Conservation (phyloP, 2,888 invertebrate genomes). For the Pollenia angustigena region DNA sequence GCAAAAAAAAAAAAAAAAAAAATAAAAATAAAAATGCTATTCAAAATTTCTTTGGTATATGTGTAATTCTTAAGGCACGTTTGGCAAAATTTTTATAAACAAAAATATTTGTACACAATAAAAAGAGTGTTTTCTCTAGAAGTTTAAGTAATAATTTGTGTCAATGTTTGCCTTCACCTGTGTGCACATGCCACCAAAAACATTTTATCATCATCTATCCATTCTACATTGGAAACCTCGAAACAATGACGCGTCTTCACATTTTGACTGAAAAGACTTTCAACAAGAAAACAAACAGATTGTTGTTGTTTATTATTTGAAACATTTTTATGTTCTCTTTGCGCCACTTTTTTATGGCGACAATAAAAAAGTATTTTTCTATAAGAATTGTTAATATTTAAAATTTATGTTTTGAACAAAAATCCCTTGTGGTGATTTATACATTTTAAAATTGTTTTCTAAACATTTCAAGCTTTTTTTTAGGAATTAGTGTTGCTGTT, state of each 20-base stretch:
- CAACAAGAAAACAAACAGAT: constrained; percentile 14
- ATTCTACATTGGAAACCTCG: constrained; percentile 14
- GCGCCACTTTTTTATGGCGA: constrained; percentile 73
- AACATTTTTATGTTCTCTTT: constrained; percentile 67
- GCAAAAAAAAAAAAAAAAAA: too few species aligned
- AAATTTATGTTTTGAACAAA: constrained; percentile 64
- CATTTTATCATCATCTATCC: neutral
- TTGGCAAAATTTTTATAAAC: neutral
- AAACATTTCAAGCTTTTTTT: constrained; percentile 40
- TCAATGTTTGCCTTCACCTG: constrained; percentile 62
- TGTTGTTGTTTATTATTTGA: constrained; percentile 49
- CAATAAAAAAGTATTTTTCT: constrained; percentile 69
- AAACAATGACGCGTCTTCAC: neutral
- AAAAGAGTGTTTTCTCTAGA: neutral
- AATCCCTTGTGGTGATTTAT: constrained; percentile 73
- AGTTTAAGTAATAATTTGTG: constrained; percentile 22
- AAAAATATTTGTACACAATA: neutral
- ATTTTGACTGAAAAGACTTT: neutral
- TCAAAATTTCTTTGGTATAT: too few species aligned
- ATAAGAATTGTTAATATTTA: constrained; percentile 68
- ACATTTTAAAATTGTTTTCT: constrained; percentile 65
- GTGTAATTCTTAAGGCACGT: too few species aligned
- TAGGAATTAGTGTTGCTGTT: neutral
- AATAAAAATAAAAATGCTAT: too few species aligned
- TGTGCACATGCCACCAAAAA: constrained; percentile 48